Conservation (phyloP, 2,797 vertebrate genomes). For the Rallus crepitans region DNA sequence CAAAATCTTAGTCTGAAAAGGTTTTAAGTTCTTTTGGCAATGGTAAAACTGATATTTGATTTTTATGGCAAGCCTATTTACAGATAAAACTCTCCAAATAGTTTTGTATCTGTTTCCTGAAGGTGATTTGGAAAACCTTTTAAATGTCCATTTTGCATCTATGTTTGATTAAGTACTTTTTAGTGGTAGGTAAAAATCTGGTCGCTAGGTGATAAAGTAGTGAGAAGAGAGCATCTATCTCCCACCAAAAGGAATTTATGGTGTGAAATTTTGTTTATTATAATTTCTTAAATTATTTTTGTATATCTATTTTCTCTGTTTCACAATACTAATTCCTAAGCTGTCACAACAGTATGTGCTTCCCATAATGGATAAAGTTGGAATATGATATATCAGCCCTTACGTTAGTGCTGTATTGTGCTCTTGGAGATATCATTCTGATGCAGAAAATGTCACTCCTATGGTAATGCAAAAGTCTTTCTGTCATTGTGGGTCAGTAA, state of each 20-base stretch:
- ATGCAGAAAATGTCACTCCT: not conserved
- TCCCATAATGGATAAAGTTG: not conserved
- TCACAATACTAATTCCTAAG: constrained; percentile 17
- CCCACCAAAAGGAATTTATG: not conserved
- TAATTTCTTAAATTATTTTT: not conserved
- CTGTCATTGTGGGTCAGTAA: not conserved
- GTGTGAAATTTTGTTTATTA: not conserved
- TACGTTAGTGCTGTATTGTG: not conserved
- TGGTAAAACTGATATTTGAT: not conserved
- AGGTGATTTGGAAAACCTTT: constrained; percentile 55
- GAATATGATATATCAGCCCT: not conserved
- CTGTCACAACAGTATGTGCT: not conserved
- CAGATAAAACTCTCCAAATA: not conserved
- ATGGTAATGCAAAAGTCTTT: not conserved
- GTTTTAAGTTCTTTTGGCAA: not conserved
- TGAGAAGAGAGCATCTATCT: not conserved
- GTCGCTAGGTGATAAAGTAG: not conserved
- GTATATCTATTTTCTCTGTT: not conserved
- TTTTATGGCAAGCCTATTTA: constrained; percentile 24
- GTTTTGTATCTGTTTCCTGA: constrained; percentile 24
- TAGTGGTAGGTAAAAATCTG: not conserved
- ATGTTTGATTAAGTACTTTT: constrained; percentile 31
- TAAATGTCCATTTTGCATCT: constrained; percentile 47
- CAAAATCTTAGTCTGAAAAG: constrained; percentile 3
- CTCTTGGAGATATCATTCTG: not conserved